Conservation (phyloP, 2,888 invertebrate species). For the Agrotis ipsilon region DNA sequence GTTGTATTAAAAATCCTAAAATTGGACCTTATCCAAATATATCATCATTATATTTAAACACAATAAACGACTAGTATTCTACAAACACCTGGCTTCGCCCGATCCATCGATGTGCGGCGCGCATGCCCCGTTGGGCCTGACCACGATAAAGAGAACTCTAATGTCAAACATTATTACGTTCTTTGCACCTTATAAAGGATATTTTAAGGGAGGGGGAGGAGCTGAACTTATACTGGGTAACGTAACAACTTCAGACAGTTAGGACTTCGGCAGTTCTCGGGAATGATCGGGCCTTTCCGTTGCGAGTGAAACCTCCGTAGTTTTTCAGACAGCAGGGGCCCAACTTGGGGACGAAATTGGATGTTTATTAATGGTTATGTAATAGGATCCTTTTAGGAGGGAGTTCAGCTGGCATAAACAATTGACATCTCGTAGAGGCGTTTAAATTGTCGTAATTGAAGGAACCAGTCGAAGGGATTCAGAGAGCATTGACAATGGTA, state of each 20-base stretch:
- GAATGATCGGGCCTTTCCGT: conserved; percentile 70
- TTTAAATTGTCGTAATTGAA: neutral
- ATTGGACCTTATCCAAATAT: conserved; percentile 33
- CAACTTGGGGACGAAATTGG: conserved; percentile 52
- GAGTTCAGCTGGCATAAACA: neutral
- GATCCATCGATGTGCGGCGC: conserved; percentile 72
- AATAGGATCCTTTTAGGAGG: conserved; percentile 1
- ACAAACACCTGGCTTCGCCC: conserved; percentile 61
- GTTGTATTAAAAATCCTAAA: conserved; percentile 5
- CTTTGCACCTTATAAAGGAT: conserved; percentile 64
- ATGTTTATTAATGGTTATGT: conserved; percentile 23
- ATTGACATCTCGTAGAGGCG: neutral
- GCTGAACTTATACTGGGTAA: conserved; percentile 68
- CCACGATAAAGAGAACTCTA: conserved; percentile 69
- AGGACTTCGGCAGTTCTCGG: conserved; percentile 69
- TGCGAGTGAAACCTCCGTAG: conserved; percentile 67
- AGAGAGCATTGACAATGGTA: too few species aligned
- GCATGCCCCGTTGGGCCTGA: conserved; percentile 73
- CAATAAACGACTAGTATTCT: conserved; percentile 42
- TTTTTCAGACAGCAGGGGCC: conserved; percentile 67
- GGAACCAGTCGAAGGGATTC: neutral
- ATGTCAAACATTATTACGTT: conserved; percentile 62
- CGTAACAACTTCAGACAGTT: conserved; percentile 76
- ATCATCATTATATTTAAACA: conserved; percentile 40
- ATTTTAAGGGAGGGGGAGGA: conserved; percentile 51